These are phyloP conservation scores for Tetragonula clypearis DNA, from an alignment of 1,140 invertebrate genomes.

Conservation along the genomic window DNA sequence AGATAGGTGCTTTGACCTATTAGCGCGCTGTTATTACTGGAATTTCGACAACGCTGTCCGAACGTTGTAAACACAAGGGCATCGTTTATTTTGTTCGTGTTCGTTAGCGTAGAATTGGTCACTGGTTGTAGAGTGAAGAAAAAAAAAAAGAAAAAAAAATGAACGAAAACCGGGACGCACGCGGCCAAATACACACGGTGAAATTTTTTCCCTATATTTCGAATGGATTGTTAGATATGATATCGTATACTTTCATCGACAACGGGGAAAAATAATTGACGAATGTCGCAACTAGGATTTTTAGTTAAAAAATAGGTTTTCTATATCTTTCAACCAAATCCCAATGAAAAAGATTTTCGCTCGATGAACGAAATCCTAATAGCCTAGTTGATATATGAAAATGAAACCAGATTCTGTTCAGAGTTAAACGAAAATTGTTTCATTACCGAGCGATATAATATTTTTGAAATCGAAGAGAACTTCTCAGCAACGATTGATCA, in stretches of 20 bases:
- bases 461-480: background rate
- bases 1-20: background rate
- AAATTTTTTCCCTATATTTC: slow-evolving; percentile 11
- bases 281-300: background rate
- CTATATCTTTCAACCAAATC: background rate
- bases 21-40: background rate
- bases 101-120: background rate
- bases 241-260: background rate
- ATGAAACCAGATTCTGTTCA: too few species aligned
- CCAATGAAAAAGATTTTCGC: too few species aligned
- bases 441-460: background rate
- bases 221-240: background rate
- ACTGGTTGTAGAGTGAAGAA: background rate
- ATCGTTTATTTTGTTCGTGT: slow-evolving; percentile 2
- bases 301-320: background rate
- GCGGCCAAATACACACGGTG: background rate
- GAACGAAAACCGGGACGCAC: background rate
- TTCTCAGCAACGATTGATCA: background rate
- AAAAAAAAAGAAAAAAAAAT: background rate
- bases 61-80: background rate
- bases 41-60: background rate
- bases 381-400: too few species aligned
- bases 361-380: background rate
- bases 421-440: background rate
- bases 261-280: background rate